Evolutionary conservation across 2,888 invertebrate species (phyloP).

Genomic region (Furcula furcula): DNA sequence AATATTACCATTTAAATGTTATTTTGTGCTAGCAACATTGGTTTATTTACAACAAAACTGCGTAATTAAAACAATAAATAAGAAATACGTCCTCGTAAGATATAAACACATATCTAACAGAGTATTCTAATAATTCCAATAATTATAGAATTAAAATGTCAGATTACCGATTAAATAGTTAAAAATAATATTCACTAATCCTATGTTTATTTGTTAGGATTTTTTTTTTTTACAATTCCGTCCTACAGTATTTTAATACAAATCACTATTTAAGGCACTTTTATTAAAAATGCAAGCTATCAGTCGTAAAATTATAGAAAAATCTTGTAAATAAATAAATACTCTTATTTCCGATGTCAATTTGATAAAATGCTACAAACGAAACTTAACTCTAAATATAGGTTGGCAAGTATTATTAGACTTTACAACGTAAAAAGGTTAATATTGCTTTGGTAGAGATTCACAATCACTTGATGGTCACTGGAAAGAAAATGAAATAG

Average conservation of each 20-base stretch:
- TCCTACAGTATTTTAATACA: background rate
- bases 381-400: conserved; percentile 26
- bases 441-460: conserved; percentile 61
- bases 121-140: conserved; percentile 16
- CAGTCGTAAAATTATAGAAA: conserved; percentile 27
- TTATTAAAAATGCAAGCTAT: conserved; percentile 29
- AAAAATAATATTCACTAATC: background rate
- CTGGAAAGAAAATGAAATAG: conserved; percentile 49
- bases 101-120: conserved; percentile 29
- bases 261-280: conserved; percentile 31
- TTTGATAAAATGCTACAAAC: conserved; percentile 24
- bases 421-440: conserved; percentile 46
- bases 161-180: background rate
- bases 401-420: conserved; percentile 40
- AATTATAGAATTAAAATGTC: background rate
- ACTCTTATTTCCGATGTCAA: conserved; percentile 7
- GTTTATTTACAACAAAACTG: background rate
- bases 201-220: background rate
- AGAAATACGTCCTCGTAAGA: conserved; percentile 28
- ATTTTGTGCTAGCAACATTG: conserved; percentile 1
- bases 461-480: conserved; percentile 39
- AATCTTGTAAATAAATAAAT: conserved; percentile 25
- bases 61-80: conserved; percentile 12
- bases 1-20: conserved; percentile 14
- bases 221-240: background rate